Conservation (phyloP, 2,797 vertebrate species). For the Telmatherina bonti region DNA sequence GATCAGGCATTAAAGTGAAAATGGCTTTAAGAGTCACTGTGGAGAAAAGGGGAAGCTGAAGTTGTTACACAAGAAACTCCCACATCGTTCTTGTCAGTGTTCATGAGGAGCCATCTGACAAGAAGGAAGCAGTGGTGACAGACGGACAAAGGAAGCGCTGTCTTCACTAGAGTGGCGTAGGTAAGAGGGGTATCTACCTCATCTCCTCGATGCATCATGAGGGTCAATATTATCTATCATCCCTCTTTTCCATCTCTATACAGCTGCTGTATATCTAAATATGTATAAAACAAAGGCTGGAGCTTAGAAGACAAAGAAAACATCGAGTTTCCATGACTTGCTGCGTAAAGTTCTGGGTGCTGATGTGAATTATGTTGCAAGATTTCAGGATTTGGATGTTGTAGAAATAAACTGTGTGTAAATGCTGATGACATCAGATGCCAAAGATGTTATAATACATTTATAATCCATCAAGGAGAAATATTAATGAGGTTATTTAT, state of each 20-base stretch:
- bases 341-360: too few species aligned
- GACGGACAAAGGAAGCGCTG: slow-evolving; percentile 1
- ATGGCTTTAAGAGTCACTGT: neutral
- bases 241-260: neutral
- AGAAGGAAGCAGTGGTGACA: slow-evolving; percentile 14
- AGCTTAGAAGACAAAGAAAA: neutral
- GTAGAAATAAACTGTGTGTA: too few species aligned
- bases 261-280: neutral
- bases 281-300: neutral
- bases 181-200: neutral
- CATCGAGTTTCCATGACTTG: too few species aligned
- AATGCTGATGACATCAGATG: too few species aligned
- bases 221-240: neutral
- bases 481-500: too few species aligned
- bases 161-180: neutral
- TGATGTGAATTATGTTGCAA: too few species aligned
- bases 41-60: slow-evolving; percentile 60
- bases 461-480: too few species aligned
- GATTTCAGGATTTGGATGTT: too few species aligned
- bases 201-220: neutral
- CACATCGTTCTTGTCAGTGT: slow-evolving; percentile 28
- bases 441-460: too few species aligned
- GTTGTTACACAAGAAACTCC: slow-evolving; percentile 57
- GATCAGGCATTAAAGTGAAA: slow-evolving; percentile 6
- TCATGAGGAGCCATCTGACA: slow-evolving; percentile 20